A percentile compares a stretch with the other conserved stretches of the same genome.
phyloP scores from a whole-genome alignment of 2,113 vertebrate genomes.

The Cavia aperea region DNA sequence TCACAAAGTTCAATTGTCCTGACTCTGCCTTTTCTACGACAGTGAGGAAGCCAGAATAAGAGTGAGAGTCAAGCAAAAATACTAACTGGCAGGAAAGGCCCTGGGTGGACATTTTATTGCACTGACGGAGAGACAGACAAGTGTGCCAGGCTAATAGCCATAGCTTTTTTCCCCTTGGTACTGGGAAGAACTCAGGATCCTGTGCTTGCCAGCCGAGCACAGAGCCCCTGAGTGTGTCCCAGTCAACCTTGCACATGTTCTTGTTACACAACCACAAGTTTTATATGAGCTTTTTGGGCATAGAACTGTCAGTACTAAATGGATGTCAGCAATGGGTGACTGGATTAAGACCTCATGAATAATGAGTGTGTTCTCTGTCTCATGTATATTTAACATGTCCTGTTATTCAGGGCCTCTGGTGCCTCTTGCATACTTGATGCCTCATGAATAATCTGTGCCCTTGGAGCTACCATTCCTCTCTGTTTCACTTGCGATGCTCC shows the following conservation, averaged over 20 bases:
- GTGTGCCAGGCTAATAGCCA: background rate
- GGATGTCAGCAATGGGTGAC: conserved; percentile 8
- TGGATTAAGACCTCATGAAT: conserved; percentile 49
- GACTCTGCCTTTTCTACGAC: background rate
- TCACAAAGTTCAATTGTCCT: background rate
- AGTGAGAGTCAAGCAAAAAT: background rate
- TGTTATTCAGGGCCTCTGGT: conserved; percentile 13
- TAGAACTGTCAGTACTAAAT: conserved; percentile 20
- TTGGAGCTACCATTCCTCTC: background rate
- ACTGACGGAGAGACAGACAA: background rate
- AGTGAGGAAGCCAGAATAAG: background rate
- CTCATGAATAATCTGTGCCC: conserved; percentile 26
- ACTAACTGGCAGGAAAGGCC: background rate
- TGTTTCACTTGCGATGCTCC: background rate
- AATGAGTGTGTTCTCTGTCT: conserved; percentile 21
- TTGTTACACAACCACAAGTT: background rate
- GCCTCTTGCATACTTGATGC: conserved; percentile 33
- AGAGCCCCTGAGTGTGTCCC: no score
- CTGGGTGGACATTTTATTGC: background rate
- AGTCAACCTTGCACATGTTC: background rate
- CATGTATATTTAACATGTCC: conserved; percentile 45
- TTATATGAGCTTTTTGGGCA: background rate
- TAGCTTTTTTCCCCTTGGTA: background rate
- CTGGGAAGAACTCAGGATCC: no score
- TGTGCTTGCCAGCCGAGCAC: no score